A percentile compares a stretch with the other conserved stretches of the same genome.
Conservation (phyloP, 2,797 vertebrate species). For the Percopsis omiscomaycus region DNA sequence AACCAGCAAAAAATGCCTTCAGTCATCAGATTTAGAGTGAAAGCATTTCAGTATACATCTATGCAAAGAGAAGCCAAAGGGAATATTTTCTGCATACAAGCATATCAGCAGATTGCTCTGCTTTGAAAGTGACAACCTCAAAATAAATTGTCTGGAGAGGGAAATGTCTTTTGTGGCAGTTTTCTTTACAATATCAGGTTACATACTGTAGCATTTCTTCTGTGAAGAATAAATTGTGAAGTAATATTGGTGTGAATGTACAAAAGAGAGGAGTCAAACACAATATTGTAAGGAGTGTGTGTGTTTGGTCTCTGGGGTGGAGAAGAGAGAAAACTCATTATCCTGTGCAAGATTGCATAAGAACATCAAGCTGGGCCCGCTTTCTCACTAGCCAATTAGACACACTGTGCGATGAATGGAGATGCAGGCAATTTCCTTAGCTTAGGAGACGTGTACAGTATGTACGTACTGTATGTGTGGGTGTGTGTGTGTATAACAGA, state of each 20-base stretch:
- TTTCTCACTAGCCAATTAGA: conserved; percentile 46
- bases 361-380: conserved; percentile 42
- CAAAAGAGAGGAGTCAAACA: conserved; percentile 8
- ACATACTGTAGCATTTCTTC: not conserved
- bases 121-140: conserved; percentile 22
- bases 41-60: conserved; percentile 8
- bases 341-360: conserved; percentile 47
- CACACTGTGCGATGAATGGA: conserved; percentile 6
- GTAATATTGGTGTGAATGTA: not conserved
- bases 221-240: not conserved
- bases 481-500: conserved; percentile 11
- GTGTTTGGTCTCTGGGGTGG: conserved; percentile 19
- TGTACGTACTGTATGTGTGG: not conserved
- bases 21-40: conserved; percentile 9
- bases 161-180: not conserved
- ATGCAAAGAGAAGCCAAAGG: conserved; percentile 18
- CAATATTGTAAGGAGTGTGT: not conserved
- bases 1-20: conserved; percentile 3
- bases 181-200: not conserved
- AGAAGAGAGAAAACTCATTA: conserved; percentile 48
- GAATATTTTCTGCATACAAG: conserved; percentile 12
- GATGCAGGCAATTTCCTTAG: not conserved
- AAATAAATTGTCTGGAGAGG: conserved; percentile 14
- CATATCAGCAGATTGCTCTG: conserved; percentile 29
- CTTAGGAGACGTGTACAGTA: not conserved